Base-by-base conservation (phyloP, 2,113 vertebrate species). In the Passer montanus region DNA sequence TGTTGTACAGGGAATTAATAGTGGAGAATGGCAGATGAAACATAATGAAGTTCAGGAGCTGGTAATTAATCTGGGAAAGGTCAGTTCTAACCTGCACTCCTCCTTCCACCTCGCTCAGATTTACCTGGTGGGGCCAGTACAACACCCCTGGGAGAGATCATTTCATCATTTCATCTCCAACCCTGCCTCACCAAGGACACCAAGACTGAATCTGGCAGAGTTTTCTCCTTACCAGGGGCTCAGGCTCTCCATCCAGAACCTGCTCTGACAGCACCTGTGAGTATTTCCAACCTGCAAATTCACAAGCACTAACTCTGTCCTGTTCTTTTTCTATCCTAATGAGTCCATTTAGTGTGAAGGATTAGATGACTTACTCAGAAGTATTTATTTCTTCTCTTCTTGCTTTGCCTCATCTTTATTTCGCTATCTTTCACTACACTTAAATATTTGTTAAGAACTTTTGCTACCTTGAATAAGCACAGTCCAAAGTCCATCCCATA, bases 1-100 rank as follows among this genome's bases (percentile, higher is more conserved):
- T 95, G 80, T 73, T 97, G 76, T 93, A 93, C 62, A 97, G 91
- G 68, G 89, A 98, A 95, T 97, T 97, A 96, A 94, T 93, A 84
- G 33, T 59, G 73, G 53, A 92, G 93, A 97, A 49, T 70, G 62
- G 85, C 19, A 89, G 80, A 85, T 86, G 90, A 97, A 95, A 95
- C 23, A 73, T 90, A 94, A 97, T 95, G 94, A 95, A 77, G 76
- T 92, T 94, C 87, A 76, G 76, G 90, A 96, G 63, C 23, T 76
- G 81, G 56, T 93, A 96, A 95, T 97, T 96, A 97, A 97, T 93
- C 28, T 75, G 74, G 46, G 70, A 94, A 95, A 97, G 84, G 84
- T 96, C 93, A 90, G 14, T 44, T 81, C 78, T 47, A 43, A 76
- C 24, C 74, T 30, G 82, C 16, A 35, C 55, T 72, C 43, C 86